Base-by-base conservation (phyloP, 2,888 invertebrate species). In the Oscheius sp. region DNA sequence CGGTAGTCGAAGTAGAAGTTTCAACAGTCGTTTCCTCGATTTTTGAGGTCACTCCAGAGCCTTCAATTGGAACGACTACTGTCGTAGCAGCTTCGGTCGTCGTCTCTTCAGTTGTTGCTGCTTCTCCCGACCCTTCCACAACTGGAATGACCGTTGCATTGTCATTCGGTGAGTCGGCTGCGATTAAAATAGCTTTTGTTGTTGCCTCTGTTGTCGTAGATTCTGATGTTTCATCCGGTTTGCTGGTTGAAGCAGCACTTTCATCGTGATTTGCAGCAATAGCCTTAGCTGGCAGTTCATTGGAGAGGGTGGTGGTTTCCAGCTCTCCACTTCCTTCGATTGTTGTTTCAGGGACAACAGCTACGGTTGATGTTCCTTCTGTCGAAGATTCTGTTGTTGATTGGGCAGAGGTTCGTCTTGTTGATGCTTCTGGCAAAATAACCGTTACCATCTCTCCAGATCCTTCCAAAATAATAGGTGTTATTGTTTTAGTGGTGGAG, bases 51-150 rank as follows among this genome's bases (percentile, higher is more conserved):
- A 50, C 14, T n/a, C 41, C 54, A 33, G 30, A 30, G 24, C 5
- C 38, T 36, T 33, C 36, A 17, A 50, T 30, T 12, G 49, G 22
- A n/a, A 24, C 54, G 8, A 30, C 66, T 4, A 54, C 63, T 38
- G 51, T 44, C 5, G 63, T 63, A 44, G 67, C 64, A 8, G 68
- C 24, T n/a, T 51, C 67, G 30, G 24, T 20, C 54, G 14, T 57
- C 32, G 2, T 49, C 30, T 59, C 24, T 2, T 5, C 38, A 4
- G 59, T 41, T 26, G 61, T 49, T 49, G 56, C 36, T 38, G 69
- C 68, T 44, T 73, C 73, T 50, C 68, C 73, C 12, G 68, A 70
- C 26, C 41, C 49, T 50, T 69, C 65, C 38, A 49, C 54, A 24
- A 51, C 56, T n/a, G n/a, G n/a, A n/a, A n/a, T n/a, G n/a, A n/a